Evolutionary conservation across 2,797 vertebrate genomes (phyloP), one percentile per base, ranked within the genome.

Genomic region (Balearica regulorum): DNA sequence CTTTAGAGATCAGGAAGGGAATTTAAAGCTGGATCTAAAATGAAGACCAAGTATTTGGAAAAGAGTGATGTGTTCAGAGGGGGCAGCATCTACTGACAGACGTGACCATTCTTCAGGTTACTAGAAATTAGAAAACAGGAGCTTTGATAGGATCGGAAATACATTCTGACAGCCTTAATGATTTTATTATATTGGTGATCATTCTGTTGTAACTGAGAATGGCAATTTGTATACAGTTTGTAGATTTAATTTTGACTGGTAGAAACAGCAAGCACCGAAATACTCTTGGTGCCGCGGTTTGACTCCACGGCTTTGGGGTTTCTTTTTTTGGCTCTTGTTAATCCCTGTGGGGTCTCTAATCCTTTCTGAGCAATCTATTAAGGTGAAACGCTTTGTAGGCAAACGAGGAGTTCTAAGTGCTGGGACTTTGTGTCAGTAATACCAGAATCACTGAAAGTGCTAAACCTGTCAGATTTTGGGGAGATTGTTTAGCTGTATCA

Each of bases 291-390:
- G 82, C 86, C 87, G 1, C 75, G 5, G 4, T 82, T 93, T 58
- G 51, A 44, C 85, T 68, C 53, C 33, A 3, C 0, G 0, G 6
- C 72, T 76, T 62, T 44, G 49, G 70, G 60, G 4, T 31, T 77
- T 92, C 44, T 55, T 76, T 76, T 44, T 79, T 13, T 57, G 51
- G 31, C 46, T 81, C 54, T 46, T 9, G 17, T 65, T 71, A 75
- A 81, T 95, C 90, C 79, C 48, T 44, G 44, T 48, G 85, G 73
- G 89, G 82, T 95, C 93, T 81, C 68, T 91, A 92, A 94, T 95
- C 91, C 85, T 46, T 82, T 91, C 6, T 69, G 80, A 94, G 76
- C 58, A 62, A 31, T 35, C 64, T 77, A 1, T 87, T 80, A 77
- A 92, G 87, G 76, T 95, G 90, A 77, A 96, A 61, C 81, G 70